Conservation (phyloP, 2,797 vertebrate genomes). For the Florisuga fusca region DNA sequence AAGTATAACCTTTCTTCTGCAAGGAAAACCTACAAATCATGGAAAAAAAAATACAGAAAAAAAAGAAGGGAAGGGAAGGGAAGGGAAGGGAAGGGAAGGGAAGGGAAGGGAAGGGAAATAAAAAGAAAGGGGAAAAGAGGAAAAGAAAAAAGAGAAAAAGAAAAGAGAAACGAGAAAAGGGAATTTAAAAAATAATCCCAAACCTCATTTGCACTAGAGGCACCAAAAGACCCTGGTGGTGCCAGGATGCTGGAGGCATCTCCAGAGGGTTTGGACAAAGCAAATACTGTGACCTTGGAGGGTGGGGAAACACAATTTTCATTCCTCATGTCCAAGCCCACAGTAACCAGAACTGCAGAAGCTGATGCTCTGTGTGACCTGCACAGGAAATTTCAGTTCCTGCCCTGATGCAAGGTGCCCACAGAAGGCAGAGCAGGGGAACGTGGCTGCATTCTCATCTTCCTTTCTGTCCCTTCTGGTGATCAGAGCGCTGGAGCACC, state of each 20-base stretch:
- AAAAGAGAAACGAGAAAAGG: no score
- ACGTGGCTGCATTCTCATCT: fast-evolving
- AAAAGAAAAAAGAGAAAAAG: no score
- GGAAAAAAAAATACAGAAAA: no score
- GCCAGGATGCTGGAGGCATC: not conserved
- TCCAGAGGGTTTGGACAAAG: not conserved
- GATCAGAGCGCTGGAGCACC: no score
- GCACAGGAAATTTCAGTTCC: fast-evolving
- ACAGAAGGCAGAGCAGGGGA: not conserved
- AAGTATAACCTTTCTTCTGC: not conserved
- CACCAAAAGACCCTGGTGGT: not conserved
- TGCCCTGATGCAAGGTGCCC: not conserved
- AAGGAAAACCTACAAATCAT: not conserved
- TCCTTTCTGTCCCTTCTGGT: not conserved
- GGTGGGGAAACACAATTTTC: fast-evolving
- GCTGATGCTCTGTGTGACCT: not conserved
- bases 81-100: no score
- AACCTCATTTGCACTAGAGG: not conserved
- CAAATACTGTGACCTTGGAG: not conserved
- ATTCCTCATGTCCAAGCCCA: fast-evolving
- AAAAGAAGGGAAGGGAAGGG: no score
- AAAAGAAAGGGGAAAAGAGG: no score
- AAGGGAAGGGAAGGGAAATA: no score
- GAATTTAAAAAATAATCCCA: not conserved
- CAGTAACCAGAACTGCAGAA: not conserved